Base-by-base conservation (phyloP, 2,888 invertebrate genomes). In the Ennomos quercinarius region DNA sequence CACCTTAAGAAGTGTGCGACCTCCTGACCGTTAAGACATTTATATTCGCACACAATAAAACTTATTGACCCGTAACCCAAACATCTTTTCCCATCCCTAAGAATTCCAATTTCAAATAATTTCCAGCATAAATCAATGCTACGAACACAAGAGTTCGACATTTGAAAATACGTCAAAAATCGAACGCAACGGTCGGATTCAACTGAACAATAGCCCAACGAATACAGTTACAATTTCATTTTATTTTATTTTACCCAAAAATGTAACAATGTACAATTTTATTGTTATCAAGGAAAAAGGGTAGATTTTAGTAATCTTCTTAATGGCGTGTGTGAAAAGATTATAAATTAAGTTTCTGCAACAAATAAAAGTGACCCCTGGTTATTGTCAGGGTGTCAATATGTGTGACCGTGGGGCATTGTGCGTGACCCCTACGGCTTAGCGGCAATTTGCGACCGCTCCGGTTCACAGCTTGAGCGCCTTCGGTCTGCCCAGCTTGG, bases 291-390 rank as follows among this genome's bases (percentile, higher is more conserved):
- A 80, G 84, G 84, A 80, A 90, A 91, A 93, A 92, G 91, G 92
- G 92, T 91, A 90, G 86, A 86, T 88, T 88, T 88, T 86, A 73
- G 91, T 92, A 92, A 92, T 91, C 92, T 92, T 85, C 92, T 91
- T 92, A 91, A 92, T 91, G 90, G 91, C 83, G 85, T 91, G 90
- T 91, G 91, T 91, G 91, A 92, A 91, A 90, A 93, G 93, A 93
- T 93, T 93, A 93, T 93, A 92, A 92, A 91, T 93, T 92, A 92
- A 92, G 91, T 92, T 91, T 91, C 88, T 88, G 89, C 84, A 88
- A 91, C 93, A 91, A 93, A 93, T 92, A 92, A 91, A 93, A 89
- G 80, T 93, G 93, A 93, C 93, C 93, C 93, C 88, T 83, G 86
- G 84, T 78, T 73, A 89, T 92, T 91, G 91, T 93, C 77, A 64